Base-by-base conservation (phyloP, 2,797 vertebrate genomes). In the Phaenicophaeus curvirostris region DNA sequence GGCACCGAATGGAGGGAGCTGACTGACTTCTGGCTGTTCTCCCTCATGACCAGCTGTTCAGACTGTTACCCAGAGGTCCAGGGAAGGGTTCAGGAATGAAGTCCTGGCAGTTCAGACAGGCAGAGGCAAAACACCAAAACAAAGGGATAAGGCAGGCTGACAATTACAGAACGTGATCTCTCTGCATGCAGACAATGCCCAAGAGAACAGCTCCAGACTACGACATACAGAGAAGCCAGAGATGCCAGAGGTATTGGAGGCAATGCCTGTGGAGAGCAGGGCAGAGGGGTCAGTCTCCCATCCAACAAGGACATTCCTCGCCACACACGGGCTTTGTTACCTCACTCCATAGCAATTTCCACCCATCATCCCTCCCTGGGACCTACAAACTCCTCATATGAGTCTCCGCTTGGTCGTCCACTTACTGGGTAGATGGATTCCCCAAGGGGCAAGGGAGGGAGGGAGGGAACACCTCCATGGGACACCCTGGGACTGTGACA, bases 181-280 rank as follows among this genome's bases (percentile, higher is more conserved):
- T 94, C 94, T 87, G 97, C 97, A 97, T 97, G 98, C 97, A 98
- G 94, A 97, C 93, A 90, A 91, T 96, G 97, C 98, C 95, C 85
- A 95, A 97, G 97, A 97, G 97, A 97, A 98, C 96, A 98, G 97
- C 96, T 91, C 97, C 97, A 98, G 97, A 98, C 97, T 95, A 92
- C 3, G 59, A 97, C 96, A 98, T 97, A 98, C 95, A 98, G 97
- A 97, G 85, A 98, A 98, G 96, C 94, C 95, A 92, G 90, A 94
- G 75, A 94, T 95, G 89, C 87, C 90, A 96, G 87, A 94, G 85
- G 85, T 91, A 81, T 13, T 50, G 66, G 37, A 90, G 94, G 93
- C 81, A 12, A 72, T 90, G 90, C 85, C 92, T 85, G 86, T 77
- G 81, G 93, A 90, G 69, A 93, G 48, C 90, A 93, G 89, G 90